Evolutionary conservation across 2,113 vertebrate genomes (phyloP).

Genomic region (Cyanoderma ruficeps): DNA sequence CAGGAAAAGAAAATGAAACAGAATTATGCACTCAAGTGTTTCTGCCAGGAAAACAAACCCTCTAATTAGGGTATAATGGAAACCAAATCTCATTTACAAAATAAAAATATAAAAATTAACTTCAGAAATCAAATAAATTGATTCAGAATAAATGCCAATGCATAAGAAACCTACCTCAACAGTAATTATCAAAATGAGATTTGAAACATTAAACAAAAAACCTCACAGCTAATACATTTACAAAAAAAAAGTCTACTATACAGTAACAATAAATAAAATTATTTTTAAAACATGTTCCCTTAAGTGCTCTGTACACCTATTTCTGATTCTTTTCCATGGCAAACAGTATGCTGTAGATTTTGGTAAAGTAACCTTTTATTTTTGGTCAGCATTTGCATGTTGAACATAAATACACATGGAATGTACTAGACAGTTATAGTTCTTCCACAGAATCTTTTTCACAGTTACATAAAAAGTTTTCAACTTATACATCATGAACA

Average conservation of each 20-base stretch:
- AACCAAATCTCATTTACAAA: slow-evolving; percentile 55
- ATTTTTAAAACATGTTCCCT: slow-evolving; percentile 55
- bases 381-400: slow-evolving; percentile 62
- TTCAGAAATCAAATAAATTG: slow-evolving; percentile 71
- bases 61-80: slow-evolving; percentile 66
- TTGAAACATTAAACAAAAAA: slow-evolving; percentile 63
- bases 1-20: slow-evolving; percentile 15
- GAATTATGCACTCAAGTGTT: slow-evolving; percentile 63
- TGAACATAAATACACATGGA: slow-evolving; percentile 76
- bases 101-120: slow-evolving; percentile 69
- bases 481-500: slow-evolving; percentile 40
- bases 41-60: slow-evolving; percentile 55
- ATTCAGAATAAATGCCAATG: slow-evolving; percentile 54
- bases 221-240: slow-evolving; percentile 42
- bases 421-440: slow-evolving; percentile 66
- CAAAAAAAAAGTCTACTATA: slow-evolving; percentile 40
- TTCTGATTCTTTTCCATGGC: slow-evolving; percentile 68
- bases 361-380: slow-evolving; percentile 70
- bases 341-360: slow-evolving; percentile 69
- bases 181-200: slow-evolving; percentile 54
- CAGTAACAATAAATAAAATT: slow-evolving; percentile 77
- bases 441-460: slow-evolving; percentile 77
- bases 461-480: slow-evolving; percentile 78
- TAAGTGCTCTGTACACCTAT: slow-evolving; percentile 67
- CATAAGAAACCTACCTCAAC: slow-evolving; percentile 53